Percentiles rank a stretch among this genome's conserved stretches.
Evolutionary conservation across 1,140 invertebrate species (phyloP).

Genomic region (Mylabris phalerata): DNA sequence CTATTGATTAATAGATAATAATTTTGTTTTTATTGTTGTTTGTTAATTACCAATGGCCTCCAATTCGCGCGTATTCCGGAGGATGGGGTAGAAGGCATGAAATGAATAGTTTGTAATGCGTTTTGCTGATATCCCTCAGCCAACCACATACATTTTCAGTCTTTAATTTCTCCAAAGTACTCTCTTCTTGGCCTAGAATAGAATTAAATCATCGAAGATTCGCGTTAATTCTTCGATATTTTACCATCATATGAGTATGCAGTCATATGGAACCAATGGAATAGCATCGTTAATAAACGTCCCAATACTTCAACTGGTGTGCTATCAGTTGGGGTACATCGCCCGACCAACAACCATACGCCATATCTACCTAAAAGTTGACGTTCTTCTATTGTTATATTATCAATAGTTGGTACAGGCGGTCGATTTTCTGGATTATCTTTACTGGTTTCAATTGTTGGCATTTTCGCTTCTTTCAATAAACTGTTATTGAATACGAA

Average conservation of each 20-base stretch:
- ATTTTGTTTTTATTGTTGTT: background rate
- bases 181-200: slow-evolving; percentile 69
- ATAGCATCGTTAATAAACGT: slow-evolving; percentile 88
- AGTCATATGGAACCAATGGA: slow-evolving; percentile 99
- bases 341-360: slow-evolving; percentile 91
- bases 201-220: no score
- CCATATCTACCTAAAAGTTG: slow-evolving; percentile 91
- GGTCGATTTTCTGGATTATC: slow-evolving; percentile 35
- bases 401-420: slow-evolving; percentile 44
- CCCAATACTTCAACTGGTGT: slow-evolving; percentile 86
- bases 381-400: slow-evolving; percentile 68
- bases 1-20: slow-evolving; percentile 41
- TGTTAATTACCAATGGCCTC: slow-evolving; percentile 76
- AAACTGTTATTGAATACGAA: slow-evolving; percentile 43
- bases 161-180: slow-evolving; percentile 85
- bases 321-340: slow-evolving; percentile 79
- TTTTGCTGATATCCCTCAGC: slow-evolving; percentile 77
- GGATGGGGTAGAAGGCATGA: slow-evolving; percentile 80
- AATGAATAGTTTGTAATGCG: slow-evolving; percentile 82
- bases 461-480: slow-evolving; percentile 71
- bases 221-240: slow-evolving; percentile 1
- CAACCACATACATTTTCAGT: slow-evolving; percentile 88
- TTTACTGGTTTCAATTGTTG: slow-evolving; percentile 50
- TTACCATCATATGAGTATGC: slow-evolving; percentile 91
- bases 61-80: slow-evolving; percentile 83